Conservation (phyloP, 2,113 vertebrate species). For the Pseudonaja textilis region DNA sequence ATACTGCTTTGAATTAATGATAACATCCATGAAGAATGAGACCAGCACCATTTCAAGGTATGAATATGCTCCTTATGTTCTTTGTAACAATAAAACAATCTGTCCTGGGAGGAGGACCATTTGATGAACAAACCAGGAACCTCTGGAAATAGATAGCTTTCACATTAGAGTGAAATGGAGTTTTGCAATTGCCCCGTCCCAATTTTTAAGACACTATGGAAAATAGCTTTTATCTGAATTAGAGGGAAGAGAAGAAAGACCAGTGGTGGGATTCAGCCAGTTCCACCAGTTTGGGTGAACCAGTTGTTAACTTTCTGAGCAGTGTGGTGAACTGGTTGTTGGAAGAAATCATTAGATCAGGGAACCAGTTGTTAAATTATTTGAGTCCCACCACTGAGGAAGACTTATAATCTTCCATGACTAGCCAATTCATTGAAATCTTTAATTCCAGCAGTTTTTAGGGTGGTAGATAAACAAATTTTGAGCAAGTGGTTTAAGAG, state of each 20-base stretch:
- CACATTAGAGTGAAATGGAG: not conserved
- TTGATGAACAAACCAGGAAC: not conserved
- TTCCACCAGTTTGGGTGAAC: no score
- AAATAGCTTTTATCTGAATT: not conserved
- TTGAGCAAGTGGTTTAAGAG: not conserved
- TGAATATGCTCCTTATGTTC: not conserved
- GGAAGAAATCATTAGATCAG: no score
- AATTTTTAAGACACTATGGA: not conserved
- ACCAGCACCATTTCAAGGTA: fast-evolving
- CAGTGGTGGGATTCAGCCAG: no score
- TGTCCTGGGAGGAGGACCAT: not conserved
- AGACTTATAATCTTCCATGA: not conserved
- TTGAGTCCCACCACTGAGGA: not conserved
- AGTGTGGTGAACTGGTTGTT: no score
- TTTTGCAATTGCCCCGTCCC: not conserved
- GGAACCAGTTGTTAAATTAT: no score
- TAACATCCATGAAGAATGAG: not conserved
- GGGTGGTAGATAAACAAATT: not conserved
- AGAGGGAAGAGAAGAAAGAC: not conserved
- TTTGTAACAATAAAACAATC: not conserved
- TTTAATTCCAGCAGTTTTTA: not conserved
- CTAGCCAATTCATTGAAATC: not conserved
- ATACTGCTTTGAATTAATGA: constrained; percentile 51
- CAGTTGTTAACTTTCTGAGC: no score
- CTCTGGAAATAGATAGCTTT: not conserved